phyloP scores from a whole-genome alignment of 2,113 vertebrate species.

The Tichodroma muraria region DNA sequence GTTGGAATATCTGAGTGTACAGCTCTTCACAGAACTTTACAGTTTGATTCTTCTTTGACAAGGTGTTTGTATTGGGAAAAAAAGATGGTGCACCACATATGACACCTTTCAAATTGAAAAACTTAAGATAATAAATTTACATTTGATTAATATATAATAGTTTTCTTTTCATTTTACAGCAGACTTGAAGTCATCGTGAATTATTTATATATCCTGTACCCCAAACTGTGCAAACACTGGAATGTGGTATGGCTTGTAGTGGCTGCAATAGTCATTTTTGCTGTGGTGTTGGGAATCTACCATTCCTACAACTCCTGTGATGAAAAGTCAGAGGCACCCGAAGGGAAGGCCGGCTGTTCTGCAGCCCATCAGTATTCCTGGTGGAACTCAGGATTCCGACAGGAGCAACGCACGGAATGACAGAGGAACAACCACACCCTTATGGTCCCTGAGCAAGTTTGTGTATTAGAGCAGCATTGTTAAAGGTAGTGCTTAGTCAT shows the following conservation, averaged over 20 bases:
- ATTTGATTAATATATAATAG: background rate
- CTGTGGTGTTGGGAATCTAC: conserved; percentile 72
- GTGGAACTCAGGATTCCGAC: conserved; percentile 74
- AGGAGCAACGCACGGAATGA: conserved; percentile 68
- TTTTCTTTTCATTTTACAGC: conserved; percentile 67
- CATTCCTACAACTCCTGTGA: conserved; percentile 70
- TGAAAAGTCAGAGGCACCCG: conserved; percentile 61
- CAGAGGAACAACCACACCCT: background rate
- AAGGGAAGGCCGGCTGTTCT: conserved; percentile 69
- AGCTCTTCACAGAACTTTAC: background rate
- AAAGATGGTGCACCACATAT: background rate
- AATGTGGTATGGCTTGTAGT: conserved; percentile 75
- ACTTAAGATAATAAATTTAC: background rate
- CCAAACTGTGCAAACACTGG: conserved; percentile 78
- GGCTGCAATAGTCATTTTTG: conserved; percentile 69
- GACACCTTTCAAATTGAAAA: background rate
- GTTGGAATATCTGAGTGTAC: background rate
- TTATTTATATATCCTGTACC: conserved; percentile 76
- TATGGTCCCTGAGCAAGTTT: background rate
- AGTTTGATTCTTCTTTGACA: background rate
- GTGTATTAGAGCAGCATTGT: background rate
- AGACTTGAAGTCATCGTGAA: conserved; percentile 77
- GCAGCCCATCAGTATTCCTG: conserved; percentile 69
- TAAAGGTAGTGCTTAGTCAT: conserved; percentile 14
- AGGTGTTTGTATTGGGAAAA: background rate